Base-by-base conservation (phyloP, 2,113 vertebrate genomes). In the Urocitellus parryii region DNA sequence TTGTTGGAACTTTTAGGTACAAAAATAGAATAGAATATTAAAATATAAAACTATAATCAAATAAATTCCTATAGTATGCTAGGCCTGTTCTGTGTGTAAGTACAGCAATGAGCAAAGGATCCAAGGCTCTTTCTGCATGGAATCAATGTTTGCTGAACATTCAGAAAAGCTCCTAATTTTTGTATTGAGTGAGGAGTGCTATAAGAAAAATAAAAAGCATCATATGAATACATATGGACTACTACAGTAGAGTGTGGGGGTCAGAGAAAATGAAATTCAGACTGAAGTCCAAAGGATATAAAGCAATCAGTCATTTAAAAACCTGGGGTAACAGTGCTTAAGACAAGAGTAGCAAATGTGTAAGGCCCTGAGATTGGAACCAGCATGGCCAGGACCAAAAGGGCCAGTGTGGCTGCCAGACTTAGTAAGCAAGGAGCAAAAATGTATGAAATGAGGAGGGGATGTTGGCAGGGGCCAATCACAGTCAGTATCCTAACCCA, bases 401-500 rank as follows among this genome's bases (percentile, higher is more conserved):
- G 68, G 67, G 27, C 65, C 58, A 1, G 6, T 0, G 4, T 10
- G 14, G 37, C 6, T 67, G 56, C 25, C 16, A 4, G 5, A 16
- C n/a, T 13, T 24, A 9, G 16, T 48, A 65, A 27, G 68, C 17
- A 76, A 42, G 48, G 67, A 42, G 3, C 18, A 2, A 32, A 24
- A 22, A 32, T 48, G 12, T 16, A 1, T 1, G 42, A 56, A 34
- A 39, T 11, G 27, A 51, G 51, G 45, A 4, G 8, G 27, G 53
- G 20, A 72, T 8, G 27, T 14, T 22, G 48, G 45, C 42, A 29
- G 17, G 25, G 6, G 53, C 53, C 32, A 4, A 14, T 8, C 39
- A 4, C 2, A 39, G 42, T 1, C 7, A 22, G 32, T 42, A 16
- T 48, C 12, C 0, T 16, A n/a, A 87, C 25, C 24, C 8, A 8